Evolutionary conservation across 2,888 invertebrate species (phyloP), one percentile per base, ranked within the genome.

Genomic region (Elmis aenea): DNA sequence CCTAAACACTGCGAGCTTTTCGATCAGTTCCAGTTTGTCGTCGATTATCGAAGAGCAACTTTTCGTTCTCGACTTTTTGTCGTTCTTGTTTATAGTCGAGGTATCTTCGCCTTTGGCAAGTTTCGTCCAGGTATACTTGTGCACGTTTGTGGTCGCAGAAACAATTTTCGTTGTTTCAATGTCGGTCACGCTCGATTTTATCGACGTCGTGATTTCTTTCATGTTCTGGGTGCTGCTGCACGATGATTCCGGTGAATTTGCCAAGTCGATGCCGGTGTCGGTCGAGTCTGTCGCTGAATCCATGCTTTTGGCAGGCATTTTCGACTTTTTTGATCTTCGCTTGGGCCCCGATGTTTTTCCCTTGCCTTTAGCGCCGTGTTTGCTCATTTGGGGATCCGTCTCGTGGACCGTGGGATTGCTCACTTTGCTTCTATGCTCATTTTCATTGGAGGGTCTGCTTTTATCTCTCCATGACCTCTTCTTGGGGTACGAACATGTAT

Each of bases 401-500:
- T 41, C 42, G 13, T 38, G 14, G 23, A 2, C 10, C 6, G 10
- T 14, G 13, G 13, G 11, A 13, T 23, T 29, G n/a, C 16, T 15
- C 14, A 2, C 24, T 0, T 13, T 26, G 10, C 22, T 12, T 10
- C 11, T 26, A 3, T 13, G 15, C 10, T 9, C 5, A 14, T 22
- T 15, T 5, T 18, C 26, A 13, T 24, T 21, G 1, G 22, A 10
- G 1, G 25, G 12, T 66, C 68, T 69, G 69, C n/a, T n/a, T n/a
- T n/a, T n/a, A n/a, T n/a, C n/a, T n/a, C n/a, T n/a, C n/a, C n/a
- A n/a, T n/a, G n/a, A n/a, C n/a, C n/a, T n/a, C n/a, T n/a, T n/a
- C n/a, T n/a, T n/a, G n/a, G 18, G 8, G 52, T 71, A 68, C 37
- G 68, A 66, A 55, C 72, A 71, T 53, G 73, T 72, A 57, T 72